Percentiles rank a stretch among this genome's conserved stretches.
phyloP scores from a whole-genome alignment of 2,113 vertebrate genomes.

The Parus major region DNA sequence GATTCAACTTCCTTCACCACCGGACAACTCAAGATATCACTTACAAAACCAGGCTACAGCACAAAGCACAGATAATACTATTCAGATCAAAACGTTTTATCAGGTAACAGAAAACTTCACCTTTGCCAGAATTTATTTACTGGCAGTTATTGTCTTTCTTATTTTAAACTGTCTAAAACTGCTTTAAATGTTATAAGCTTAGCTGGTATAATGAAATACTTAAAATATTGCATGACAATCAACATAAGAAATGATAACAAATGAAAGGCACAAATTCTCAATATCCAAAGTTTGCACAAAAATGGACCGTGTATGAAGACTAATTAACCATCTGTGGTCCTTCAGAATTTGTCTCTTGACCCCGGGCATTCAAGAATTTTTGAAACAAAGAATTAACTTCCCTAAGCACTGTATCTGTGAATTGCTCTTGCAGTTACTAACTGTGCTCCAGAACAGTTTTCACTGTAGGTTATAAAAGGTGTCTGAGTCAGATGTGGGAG shows the following conservation, averaged over 20 bases:
- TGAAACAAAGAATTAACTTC: neutral
- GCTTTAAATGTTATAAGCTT: neutral
- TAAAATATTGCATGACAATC: neutral
- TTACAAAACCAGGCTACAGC: neutral
- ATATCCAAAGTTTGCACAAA: neutral
- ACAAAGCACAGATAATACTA: neutral
- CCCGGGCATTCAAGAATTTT: neutral
- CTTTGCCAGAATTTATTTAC: neutral
- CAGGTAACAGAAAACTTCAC: neutral
- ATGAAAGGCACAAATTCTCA: neutral
- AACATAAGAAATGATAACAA: neutral
- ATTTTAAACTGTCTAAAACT: neutral
- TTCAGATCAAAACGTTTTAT: neutral
- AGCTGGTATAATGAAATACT: neutral
- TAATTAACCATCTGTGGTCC: neutral
- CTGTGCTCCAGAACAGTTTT: neutral
- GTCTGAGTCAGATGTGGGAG: slow-evolving; percentile 33
- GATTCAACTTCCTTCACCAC: neutral
- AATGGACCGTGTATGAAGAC: neutral
- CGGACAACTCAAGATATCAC: neutral
- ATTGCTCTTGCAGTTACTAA: neutral
- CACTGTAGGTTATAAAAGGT: slow-evolving; percentile 27
- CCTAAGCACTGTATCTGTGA: neutral
- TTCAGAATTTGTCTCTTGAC: neutral
- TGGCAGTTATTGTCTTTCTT: neutral